Percentiles rank a stretch among this genome's conserved stretches.
These are phyloP conservation scores for Orthosia gothica DNA, from an alignment of 2,888 invertebrate genomes.

Conservation along the genomic window DNA sequence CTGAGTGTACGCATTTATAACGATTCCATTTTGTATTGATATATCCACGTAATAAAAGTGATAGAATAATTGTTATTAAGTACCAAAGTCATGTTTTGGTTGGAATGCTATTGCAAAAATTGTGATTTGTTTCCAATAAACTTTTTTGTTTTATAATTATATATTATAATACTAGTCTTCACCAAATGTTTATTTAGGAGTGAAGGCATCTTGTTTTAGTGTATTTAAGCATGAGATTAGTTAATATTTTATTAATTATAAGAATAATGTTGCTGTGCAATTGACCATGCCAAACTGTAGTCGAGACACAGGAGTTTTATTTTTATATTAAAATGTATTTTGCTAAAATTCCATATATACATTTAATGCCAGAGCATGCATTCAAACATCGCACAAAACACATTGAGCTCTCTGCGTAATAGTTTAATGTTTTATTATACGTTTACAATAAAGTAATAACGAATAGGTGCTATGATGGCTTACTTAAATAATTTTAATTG, in stretches of 20 bases:
- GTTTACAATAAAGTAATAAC: slow-evolving; percentile 70
- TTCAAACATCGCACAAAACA: slow-evolving; percentile 49
- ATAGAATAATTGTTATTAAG: slow-evolving; percentile 56
- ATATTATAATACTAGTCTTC: slow-evolving; percentile 74
- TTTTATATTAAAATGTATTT: slow-evolving; percentile 71
- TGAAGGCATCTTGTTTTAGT: slow-evolving; percentile 70
- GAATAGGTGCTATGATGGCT: slow-evolving; percentile 87
- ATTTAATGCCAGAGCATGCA: slow-evolving; percentile 49
- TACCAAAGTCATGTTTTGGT: slow-evolving; percentile 68
- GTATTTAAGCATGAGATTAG: slow-evolving; percentile 57
- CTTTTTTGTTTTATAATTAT: slow-evolving; percentile 49
- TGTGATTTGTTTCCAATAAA: slow-evolving; percentile 66
- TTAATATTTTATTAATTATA: slow-evolving; percentile 60
- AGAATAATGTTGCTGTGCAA: slow-evolving; percentile 72
- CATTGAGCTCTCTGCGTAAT: slow-evolving; percentile 70
- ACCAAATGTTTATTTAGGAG: slow-evolving; percentile 73
- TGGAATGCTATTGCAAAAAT: slow-evolving; percentile 57
- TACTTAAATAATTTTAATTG: slow-evolving; percentile 81
- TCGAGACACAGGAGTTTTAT: slow-evolving; percentile 67
- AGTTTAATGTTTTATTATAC: slow-evolving; percentile 61
- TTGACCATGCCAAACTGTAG: slow-evolving; percentile 72
- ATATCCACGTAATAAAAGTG: slow-evolving; percentile 40
- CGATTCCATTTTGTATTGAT: slow-evolving; percentile 47
- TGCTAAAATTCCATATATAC: slow-evolving; percentile 61
- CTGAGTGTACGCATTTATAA: slow-evolving; percentile 49